A percentile compares a stretch with the other conserved stretches of the same genome.
These are phyloP conservation scores for Sitta carolinensis DNA, from an alignment of 2,797 vertebrate species.

Conservation along the genomic window DNA sequence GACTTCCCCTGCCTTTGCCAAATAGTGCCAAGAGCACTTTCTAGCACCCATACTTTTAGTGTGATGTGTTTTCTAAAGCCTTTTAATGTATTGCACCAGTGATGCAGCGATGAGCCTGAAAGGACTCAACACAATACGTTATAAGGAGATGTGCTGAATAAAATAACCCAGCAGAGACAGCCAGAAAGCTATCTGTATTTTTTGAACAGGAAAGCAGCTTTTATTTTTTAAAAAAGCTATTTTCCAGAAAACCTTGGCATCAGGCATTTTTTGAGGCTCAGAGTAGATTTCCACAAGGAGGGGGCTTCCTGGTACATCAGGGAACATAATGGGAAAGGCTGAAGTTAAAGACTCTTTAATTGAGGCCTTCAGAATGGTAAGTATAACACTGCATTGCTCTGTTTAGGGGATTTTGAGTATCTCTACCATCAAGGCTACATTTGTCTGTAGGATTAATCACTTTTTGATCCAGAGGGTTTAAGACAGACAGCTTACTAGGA, in stretches of 20 bases:
- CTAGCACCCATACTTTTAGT: neutral
- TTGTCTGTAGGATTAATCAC: constrained; percentile 66
- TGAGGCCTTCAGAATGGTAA: constrained; percentile 50
- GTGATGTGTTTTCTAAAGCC: constrained; percentile 27
- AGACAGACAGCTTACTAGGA: constrained; percentile 63
- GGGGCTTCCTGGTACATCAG: neutral
- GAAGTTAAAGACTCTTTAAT: constrained; percentile 56
- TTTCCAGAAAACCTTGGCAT: neutral
- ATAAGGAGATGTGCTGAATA: neutral
- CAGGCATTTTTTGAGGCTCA: neutral
- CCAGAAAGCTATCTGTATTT: neutral
- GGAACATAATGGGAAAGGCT: constrained; percentile 30
- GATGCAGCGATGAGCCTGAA: neutral
- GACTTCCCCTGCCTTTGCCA: neutral
- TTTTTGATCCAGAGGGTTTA: constrained; percentile 71
- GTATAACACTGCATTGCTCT: neutral
- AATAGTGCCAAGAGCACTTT: neutral
- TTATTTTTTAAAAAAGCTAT: neutral
- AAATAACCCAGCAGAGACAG: neutral
- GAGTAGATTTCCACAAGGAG: neutral
- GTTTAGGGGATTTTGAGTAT: constrained; percentile 63
- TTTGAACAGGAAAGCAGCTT: neutral
- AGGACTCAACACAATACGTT: neutral
- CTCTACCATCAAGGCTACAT: constrained; percentile 65
- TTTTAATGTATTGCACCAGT: neutral